Evolutionary conservation across 2,113 vertebrate genomes (phyloP).

Genomic region (Peromyscus leucopus): DNA sequence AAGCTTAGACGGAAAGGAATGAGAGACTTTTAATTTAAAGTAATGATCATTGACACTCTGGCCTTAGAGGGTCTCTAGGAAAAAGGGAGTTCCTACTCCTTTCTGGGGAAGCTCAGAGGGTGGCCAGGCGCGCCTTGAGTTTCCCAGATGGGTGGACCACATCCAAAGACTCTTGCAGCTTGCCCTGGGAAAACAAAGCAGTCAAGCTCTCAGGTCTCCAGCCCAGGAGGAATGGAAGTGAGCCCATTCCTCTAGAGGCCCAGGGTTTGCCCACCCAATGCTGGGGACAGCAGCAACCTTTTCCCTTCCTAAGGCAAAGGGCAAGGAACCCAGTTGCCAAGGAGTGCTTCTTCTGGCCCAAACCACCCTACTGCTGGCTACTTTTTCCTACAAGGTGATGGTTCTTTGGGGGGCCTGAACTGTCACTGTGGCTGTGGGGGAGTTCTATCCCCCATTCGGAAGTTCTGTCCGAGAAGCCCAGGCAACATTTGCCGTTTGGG

Average conservation of each 20-base stretch:
- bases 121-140: background rate
- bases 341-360: background rate
- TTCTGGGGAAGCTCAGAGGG: background rate
- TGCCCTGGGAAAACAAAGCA: fast-evolving
- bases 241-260: background rate
- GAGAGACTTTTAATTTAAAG: conserved; percentile 79
- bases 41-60: conserved; percentile 65
- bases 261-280: fast-evolving
- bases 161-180: fast-evolving
- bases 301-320: background rate
- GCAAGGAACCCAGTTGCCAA: fast-evolving
- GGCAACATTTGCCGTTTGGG: background rate
- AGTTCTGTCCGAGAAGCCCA: background rate
- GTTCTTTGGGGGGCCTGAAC: background rate
- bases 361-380: background rate
- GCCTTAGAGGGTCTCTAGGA: background rate
- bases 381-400: background rate
- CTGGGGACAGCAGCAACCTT: fast-evolving
- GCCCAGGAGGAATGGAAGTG: background rate
- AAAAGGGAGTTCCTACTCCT: background rate
- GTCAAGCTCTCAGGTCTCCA: fast-evolving
- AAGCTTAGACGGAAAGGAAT: conserved; percentile 66
- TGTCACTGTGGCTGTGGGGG: background rate
- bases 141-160: background rate
- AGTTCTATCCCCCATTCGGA: background rate